Conservation (phyloP, 2,113 vertebrate genomes). For the Archilochus colubris region DNA sequence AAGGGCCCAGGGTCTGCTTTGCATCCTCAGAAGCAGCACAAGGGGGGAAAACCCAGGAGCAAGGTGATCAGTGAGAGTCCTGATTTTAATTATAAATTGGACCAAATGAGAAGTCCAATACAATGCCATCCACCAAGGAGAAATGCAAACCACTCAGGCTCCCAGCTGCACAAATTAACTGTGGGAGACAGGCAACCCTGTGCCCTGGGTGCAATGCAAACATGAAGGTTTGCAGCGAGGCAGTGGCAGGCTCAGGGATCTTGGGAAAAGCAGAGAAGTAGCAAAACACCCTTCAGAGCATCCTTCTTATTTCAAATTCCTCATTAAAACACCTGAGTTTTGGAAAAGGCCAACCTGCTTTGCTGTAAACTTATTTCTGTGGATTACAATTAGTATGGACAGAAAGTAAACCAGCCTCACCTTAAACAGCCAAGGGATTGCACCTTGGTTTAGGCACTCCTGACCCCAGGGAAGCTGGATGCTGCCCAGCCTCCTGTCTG, state of each 20-base stretch:
- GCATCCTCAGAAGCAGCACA: background rate
- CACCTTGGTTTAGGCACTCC: background rate
- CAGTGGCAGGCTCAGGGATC: background rate
- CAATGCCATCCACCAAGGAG: fast-evolving
- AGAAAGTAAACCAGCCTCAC: background rate
- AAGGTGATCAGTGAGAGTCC: background rate
- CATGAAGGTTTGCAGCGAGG: background rate
- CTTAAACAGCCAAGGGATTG: background rate
- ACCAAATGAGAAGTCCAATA: constrained; percentile 22
- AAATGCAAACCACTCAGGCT: background rate
- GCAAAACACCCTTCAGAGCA: background rate
- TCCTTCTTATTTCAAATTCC: background rate
- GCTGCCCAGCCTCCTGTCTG: background rate
- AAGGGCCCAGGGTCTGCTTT: background rate
- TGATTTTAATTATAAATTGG: constrained; percentile 26
- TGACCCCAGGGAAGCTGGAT: background rate
- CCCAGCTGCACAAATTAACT: background rate
- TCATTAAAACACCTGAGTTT: background rate
- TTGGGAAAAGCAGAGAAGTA: background rate
- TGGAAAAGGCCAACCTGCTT: background rate
- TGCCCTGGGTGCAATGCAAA: background rate
- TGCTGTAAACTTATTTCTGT: background rate
- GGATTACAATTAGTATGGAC: background rate
- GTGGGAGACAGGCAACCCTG: background rate
- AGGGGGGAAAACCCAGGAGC: background rate